Evolutionary conservation across 2,113 vertebrate genomes (phyloP), one percentile per base, ranked within the genome.

Genomic region (Sciurus niger): DNA sequence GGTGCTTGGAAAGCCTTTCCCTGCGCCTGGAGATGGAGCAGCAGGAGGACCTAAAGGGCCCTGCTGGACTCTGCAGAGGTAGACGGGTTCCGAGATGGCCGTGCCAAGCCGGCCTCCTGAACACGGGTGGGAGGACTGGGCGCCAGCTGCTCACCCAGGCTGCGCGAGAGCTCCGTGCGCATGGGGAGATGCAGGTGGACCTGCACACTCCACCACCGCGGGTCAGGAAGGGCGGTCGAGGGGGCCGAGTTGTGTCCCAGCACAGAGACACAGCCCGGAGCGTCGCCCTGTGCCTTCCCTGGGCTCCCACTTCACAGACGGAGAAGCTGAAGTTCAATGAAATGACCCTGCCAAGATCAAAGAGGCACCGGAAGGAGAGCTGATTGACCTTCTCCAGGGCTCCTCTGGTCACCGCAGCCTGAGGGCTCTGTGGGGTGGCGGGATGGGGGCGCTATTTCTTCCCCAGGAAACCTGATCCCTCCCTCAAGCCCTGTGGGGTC

Each of bases 151-250:
- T 40, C 40, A 40, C 40, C 3, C 40, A 40, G 40, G 40, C 40
- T 40, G 40, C 40, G 40, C 4, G 4, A 40, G 40, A 40, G 40
- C 40, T 55, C 16, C 53, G 2, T 58, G 55, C 22, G 43, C 85
- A 1, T 1, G 6, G 53, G 1, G 53, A 70, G 60, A 13, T 22
- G 3, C 2, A 5, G 12, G 1, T 4, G 17, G 24, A 9, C 14
- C 67, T 4, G 51, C 13, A 13, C 16, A 6, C 67, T 32, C 28
- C 13, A 11, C 65, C 55, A 24, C 60, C 60, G 10, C 9, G 9
- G 0, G 60, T 4, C 7, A 18, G 73, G 83, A 5, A 3, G 40
- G 63, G 58, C 51, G 17, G 40, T 9, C 9, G 40, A 40, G 46
- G 46, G 46, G 46, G 46, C 46, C 6, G 46, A 48, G 63, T 25